These are phyloP conservation scores for Drosophila planitibia DNA, from an alignment of 2,888 invertebrate species.

Conservation along the genomic window DNA sequence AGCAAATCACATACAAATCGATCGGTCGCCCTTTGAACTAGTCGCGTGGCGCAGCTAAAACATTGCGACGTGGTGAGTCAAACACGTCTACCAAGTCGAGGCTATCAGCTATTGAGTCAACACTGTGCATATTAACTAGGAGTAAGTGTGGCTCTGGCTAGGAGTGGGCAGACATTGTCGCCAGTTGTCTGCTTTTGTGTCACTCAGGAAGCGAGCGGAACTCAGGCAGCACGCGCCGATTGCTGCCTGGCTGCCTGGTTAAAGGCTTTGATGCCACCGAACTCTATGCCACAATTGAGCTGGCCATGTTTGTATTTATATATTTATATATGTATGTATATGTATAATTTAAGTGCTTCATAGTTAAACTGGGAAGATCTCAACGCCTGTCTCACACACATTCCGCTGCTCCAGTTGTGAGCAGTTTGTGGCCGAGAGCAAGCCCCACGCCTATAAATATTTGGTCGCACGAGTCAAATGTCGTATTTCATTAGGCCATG, in stretches of 20 bases:
- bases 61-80: slow-evolving; percentile 64
- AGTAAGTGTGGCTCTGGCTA: slow-evolving; percentile 19
- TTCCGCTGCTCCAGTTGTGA: slow-evolving; percentile 43
- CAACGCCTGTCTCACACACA: slow-evolving; percentile 33
- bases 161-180: slow-evolving; percentile 40
- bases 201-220: slow-evolving; percentile 60
- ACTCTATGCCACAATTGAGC: slow-evolving; percentile 29
- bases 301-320: slow-evolving; percentile 18
- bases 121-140: slow-evolving; percentile 73
- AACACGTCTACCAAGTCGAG: slow-evolving; percentile 52
- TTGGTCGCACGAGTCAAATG: slow-evolving; percentile 73
- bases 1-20: slow-evolving; percentile 50
- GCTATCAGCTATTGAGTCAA: slow-evolving; percentile 56
- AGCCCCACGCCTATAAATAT: slow-evolving; percentile 77
- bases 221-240: slow-evolving; percentile 68
- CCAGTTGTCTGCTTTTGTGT: slow-evolving; percentile 40
- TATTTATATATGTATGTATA: slow-evolving; percentile 4
- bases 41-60: slow-evolving; percentile 57
- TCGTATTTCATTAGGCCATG: slow-evolving; percentile 78
- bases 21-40: slow-evolving; percentile 70
- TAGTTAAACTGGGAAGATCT: slow-evolving; percentile 40
- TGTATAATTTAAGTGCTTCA: slow-evolving; percentile 11
- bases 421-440: slow-evolving; percentile 61
- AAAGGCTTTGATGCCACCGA: slow-evolving; percentile 43
- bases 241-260: slow-evolving; percentile 10